Conservation (phyloP, 2,888 invertebrate genomes). For the Brenthis ino region DNA sequence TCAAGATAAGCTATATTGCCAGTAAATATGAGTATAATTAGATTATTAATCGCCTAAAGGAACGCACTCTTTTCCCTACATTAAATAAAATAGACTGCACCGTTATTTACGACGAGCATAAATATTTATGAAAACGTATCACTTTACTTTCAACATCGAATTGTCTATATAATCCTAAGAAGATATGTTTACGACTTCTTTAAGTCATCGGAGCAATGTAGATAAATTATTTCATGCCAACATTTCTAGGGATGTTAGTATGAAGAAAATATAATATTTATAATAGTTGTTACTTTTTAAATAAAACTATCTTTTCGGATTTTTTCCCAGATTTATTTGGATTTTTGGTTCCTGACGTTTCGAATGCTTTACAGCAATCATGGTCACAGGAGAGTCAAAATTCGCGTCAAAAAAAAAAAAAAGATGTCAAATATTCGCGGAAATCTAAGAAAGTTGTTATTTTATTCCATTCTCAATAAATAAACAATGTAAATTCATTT, state of each 20-base stretch:
- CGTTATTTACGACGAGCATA: conserved; percentile 54
- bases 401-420: too few species aligned
- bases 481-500: not conserved
- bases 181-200: conserved; percentile 29
- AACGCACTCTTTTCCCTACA: conserved; percentile 47
- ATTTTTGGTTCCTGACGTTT: too few species aligned
- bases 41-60: not conserved
- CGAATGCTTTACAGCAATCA: too few species aligned
- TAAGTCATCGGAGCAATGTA: conserved; percentile 31
- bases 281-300: not conserved
- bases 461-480: conserved; percentile 4
- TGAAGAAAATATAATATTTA: not conserved
- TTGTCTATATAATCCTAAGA: conserved; percentile 37
- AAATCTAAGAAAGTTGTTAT: not conserved
- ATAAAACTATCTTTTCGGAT: too few species aligned
- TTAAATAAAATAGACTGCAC: conserved; percentile 54
- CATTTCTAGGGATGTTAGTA: conserved; percentile 4
- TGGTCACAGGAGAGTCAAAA: too few species aligned
- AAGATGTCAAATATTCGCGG: too few species aligned
- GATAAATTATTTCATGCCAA: conserved; percentile 24
- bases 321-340: too few species aligned
- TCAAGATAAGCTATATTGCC: too few species aligned
- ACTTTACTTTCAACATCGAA: conserved; percentile 58
- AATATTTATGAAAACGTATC: conserved; percentile 64
- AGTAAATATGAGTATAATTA: not conserved